Conservation (phyloP, 2,797 vertebrate genomes). For the Lepidocolaptes lacrymiger region DNA sequence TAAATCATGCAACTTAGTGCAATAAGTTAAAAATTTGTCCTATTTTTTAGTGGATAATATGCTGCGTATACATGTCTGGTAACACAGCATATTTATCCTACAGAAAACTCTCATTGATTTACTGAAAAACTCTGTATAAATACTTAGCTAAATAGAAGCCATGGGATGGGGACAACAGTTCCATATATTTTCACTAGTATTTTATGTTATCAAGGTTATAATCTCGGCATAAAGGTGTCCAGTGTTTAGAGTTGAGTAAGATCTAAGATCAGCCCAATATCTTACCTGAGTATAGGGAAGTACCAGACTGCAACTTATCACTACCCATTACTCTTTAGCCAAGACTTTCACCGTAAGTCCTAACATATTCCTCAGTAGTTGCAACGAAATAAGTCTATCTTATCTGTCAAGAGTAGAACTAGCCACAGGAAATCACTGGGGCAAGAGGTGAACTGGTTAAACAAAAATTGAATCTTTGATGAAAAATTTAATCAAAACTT, state of each 20-base stretch:
- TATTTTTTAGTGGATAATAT: not conserved
- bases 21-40: not conserved
- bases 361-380: not conserved
- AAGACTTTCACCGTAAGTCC: not conserved
- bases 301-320: not conserved
- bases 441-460: constrained; percentile 7
- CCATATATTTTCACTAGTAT: not conserved
- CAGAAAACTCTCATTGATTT: not conserved
- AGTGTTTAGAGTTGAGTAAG: not conserved
- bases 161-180: not conserved
- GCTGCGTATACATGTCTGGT: not conserved
- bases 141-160: not conserved
- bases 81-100: not conserved
- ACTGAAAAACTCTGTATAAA: not conserved
- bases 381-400: not conserved
- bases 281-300: not conserved
- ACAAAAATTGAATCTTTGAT: constrained; percentile 39
- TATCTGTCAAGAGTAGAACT: not conserved
- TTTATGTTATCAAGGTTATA: not conserved
- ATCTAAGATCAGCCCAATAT: not conserved
- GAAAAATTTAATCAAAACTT: constrained; percentile 50
- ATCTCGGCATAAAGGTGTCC: not conserved
- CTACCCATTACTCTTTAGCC: not conserved
- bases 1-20: not conserved
- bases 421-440: not conserved